Conservation (phyloP, 2,888 invertebrate species). For the Lepidochitona cinerea region DNA sequence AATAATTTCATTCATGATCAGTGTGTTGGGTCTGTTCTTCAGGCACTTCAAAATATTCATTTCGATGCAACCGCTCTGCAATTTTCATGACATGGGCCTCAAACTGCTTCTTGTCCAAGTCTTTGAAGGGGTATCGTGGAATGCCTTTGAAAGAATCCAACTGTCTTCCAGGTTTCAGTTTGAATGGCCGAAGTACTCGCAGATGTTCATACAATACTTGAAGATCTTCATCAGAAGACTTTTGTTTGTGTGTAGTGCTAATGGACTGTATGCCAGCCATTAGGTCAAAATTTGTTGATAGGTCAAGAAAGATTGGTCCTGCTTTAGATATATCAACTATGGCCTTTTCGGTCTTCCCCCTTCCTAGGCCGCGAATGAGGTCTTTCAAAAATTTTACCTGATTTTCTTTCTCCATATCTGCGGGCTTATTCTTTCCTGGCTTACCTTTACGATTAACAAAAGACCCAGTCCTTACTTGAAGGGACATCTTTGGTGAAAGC, state of each 20-base stretch:
- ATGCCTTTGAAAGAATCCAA: background rate
- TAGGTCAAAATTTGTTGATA: background rate
- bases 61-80: background rate
- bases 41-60: background rate
- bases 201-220: background rate
- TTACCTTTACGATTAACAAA: background rate
- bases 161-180: background rate
- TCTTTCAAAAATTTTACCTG: conserved; percentile 21
- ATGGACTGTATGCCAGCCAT: background rate
- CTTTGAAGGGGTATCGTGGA: background rate
- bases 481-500: conserved; percentile 15
- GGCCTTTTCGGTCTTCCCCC: conserved; percentile 25
- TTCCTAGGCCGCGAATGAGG: conserved; percentile 20
- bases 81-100: background rate
- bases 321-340: too few relatives aligned
- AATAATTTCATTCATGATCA: too few relatives aligned
- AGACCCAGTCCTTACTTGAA: conserved; percentile 13
- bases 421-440: conserved; percentile 12
- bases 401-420: conserved; percentile 5
- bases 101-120: background rate
- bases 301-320: too few relatives aligned
- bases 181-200: background rate
- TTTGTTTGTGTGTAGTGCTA: background rate
- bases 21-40: background rate
- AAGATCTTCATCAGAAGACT: background rate